phyloP scores from a whole-genome alignment of 2,888 invertebrate species.

The Phlogophora meticulosa region DNA sequence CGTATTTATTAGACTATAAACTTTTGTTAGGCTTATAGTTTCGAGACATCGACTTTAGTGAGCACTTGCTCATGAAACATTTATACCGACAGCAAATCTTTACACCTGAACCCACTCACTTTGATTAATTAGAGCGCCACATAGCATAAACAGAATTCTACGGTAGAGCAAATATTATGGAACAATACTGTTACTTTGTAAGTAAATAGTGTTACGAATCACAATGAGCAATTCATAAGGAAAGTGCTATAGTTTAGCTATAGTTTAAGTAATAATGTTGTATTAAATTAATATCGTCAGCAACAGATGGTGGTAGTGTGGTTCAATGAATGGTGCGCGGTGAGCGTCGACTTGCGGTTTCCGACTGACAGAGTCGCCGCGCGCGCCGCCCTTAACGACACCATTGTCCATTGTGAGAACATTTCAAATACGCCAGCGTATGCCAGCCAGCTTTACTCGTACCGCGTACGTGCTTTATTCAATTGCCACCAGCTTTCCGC shows the following conservation, averaged over 20 bases:
- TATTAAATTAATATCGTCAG: conserved; percentile 27
- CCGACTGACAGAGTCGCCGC: conserved; percentile 31
- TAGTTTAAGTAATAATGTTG: conserved; percentile 22
- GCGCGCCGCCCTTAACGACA: conserved; percentile 38
- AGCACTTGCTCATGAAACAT: conserved; percentile 3
- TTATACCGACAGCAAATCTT: not conserved
- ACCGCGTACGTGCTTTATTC: conserved; percentile 26
- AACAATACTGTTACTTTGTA: conserved; percentile 1
- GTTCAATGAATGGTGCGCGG: conserved; percentile 24
- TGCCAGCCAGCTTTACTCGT: conserved; percentile 9
- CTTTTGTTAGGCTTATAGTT: conserved; percentile 72
- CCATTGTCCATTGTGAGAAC: conserved; percentile 47
- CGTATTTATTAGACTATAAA: conserved; percentile 77
- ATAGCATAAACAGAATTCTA: not conserved
- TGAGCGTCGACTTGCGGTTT: conserved; percentile 43
- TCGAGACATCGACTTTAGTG: conserved; percentile 14
- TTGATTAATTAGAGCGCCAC: conserved; percentile 15
- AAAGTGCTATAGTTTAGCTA: conserved; percentile 16
- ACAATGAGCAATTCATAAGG: conserved; percentile 7
- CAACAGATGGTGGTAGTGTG: conserved; percentile 48
- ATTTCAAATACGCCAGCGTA: conserved; percentile 25
- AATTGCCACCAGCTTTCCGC: not conserved
- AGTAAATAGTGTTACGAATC: conserved; percentile 16
- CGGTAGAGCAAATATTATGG: conserved; percentile 15
- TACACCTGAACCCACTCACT: not conserved